A percentile compares a stretch with the other conserved stretches of the same genome.
These are phyloP conservation scores for Arctocebus calabarensis DNA, from an alignment of 2,797 vertebrate genomes.

Conservation along the genomic window DNA sequence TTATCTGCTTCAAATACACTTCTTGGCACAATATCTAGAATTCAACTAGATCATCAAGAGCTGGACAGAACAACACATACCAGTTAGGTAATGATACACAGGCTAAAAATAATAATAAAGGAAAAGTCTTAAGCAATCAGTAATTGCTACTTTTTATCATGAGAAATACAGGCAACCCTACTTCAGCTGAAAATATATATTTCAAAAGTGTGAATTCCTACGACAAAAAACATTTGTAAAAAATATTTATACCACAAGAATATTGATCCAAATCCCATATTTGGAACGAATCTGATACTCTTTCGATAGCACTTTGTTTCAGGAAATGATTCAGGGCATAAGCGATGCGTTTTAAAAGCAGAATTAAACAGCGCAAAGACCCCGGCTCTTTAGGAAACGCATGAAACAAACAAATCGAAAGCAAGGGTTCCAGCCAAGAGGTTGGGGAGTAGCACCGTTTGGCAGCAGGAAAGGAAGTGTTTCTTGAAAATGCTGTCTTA, in stretches of 20 bases:
- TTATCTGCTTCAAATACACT: constrained; percentile 86
- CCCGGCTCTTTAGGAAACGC: constrained; percentile 72
- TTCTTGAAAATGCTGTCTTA: constrained; percentile 51
- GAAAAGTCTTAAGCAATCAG: constrained; percentile 47
- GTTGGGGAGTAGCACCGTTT: constrained; percentile 53
- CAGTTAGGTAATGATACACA: constrained; percentile 79
- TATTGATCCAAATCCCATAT: constrained; percentile 60
- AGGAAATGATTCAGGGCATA: constrained; percentile 26
- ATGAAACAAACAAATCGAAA: constrained; percentile 84
- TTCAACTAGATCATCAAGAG: constrained; percentile 82
- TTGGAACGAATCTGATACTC: constrained; percentile 69
- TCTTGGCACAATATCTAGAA: constrained; percentile 83
- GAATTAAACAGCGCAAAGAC: constrained; percentile 66
- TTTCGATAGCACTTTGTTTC: constrained; percentile 72
- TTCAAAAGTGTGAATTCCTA: constrained; percentile 8
- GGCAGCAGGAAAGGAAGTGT: constrained; percentile 59
- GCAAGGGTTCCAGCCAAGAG: constrained; percentile 78
- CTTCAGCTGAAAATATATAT: constrained; percentile 48
- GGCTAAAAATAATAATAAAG: constrained; percentile 75
- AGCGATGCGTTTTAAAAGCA: constrained; percentile 63
- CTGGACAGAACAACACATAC: constrained; percentile 73
- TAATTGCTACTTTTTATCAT: constrained; percentile 71
- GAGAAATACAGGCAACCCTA: constrained; percentile 52
- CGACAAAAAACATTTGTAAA: constrained; percentile 35
- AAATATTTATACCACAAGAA: constrained; percentile 46